Evolutionary conservation across 2,888 invertebrate species (phyloP), one percentile per base, ranked within the genome.

Genomic region (Caenorhabditis sp.): DNA sequence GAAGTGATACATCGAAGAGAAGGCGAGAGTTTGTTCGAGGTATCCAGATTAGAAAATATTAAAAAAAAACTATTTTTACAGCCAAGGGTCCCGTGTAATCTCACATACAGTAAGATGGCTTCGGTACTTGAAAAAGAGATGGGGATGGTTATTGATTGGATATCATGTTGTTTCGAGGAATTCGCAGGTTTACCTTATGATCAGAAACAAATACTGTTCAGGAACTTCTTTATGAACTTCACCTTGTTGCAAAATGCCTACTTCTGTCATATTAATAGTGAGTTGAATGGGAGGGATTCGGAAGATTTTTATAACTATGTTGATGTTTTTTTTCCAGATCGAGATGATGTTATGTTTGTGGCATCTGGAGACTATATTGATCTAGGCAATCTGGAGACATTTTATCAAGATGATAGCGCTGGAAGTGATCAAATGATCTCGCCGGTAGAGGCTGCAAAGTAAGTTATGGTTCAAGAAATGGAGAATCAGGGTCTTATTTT

Each of bases 341-440:
- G 59, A 67, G 5, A 65, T 50, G 1, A 64, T n/a, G 72, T 65
- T 1, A 25, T 68, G 0, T 59, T 72, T 25, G 25, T 65, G 0
- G 62, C 67, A 4, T 72, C 72, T 43, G 72, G 72, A 1, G 72
- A 72, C 59, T 72, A 65, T 54, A 72, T 72, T 12, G 72, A 72
- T 31, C 61, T 65, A 1, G 36, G 63, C 5, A 64, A 72, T 7
- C 31, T 73, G 12, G 59, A 65, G 2, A 62, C 49, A 12, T 73
- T 68, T 57, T 43, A 43, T 43, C 43, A 59, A 59, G 57, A 63
- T 4, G 62, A 20, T 0, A 61, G 10, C 4, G 10, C 64, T 17
- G 43, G 14, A 12, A 17, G 8, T 10, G 2, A 21, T 31, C 64
- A 58, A 1, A 57, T 64, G 56, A 60, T 31, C 2, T 23, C 64